Conservation (phyloP, 1,140 invertebrate species). For the Metaphire vulgaris region DNA sequence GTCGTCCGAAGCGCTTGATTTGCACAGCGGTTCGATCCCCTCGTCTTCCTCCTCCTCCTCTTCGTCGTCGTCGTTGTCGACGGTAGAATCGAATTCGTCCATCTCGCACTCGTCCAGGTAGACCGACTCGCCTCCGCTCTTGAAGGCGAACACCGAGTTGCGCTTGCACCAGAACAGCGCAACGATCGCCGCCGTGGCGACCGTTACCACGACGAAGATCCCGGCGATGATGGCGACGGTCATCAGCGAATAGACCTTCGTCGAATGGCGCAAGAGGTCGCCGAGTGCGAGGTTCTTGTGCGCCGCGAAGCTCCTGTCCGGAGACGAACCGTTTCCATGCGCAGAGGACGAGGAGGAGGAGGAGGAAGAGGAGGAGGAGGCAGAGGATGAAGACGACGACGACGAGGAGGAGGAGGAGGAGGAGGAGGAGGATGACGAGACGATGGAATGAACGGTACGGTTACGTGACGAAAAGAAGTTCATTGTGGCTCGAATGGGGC, state of each 20-base stretch:
- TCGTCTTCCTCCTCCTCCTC: not conserved
- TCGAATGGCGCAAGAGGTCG: not conserved
- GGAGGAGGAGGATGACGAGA: not conserved
- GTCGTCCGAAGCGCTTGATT: not conserved
- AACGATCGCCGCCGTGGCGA: not conserved
- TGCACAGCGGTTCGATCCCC: not conserved
- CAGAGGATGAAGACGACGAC: not conserved
- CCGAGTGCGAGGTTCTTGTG: not conserved
- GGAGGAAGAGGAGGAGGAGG: not conserved
- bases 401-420: not conserved
- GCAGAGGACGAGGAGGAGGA: too few species aligned
- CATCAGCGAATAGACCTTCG: not conserved
- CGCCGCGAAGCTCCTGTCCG: not conserved
- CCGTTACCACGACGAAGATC: not conserved
- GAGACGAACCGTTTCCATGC: not conserved
- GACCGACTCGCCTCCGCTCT: not conserved
- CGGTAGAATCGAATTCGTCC: not conserved
- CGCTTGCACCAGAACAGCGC: conserved; percentile 1
- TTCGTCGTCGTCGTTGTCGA: too few species aligned
- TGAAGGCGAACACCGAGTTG: not conserved
- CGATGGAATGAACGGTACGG: not conserved
- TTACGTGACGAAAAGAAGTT: not conserved
- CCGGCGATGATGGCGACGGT: not conserved
- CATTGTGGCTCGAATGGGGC: not conserved
- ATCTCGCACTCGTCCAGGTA: not conserved